phyloP scores from a whole-genome alignment of 2,888 invertebrate species.

The Panorpa germanica region DNA sequence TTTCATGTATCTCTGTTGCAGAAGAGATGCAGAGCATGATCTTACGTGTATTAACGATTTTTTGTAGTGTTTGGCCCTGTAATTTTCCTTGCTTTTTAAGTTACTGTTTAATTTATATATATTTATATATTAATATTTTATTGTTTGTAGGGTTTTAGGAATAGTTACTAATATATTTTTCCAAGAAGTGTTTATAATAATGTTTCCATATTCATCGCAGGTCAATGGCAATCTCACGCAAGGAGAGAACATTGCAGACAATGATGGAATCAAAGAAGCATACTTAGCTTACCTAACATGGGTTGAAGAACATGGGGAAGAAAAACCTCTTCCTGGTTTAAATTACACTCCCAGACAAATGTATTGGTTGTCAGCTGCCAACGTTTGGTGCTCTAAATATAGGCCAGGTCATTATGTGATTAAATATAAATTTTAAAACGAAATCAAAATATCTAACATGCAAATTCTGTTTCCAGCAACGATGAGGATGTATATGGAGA shows the following conservation, averaged over 20 bases:
- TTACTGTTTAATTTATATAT: no score
- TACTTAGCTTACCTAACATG: conserved; percentile 68
- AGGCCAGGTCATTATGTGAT: conserved; percentile 27
- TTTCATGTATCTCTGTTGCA: no score
- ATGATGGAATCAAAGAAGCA: conserved; percentile 82
- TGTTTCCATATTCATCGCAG: conserved; percentile 26
- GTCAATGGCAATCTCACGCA: conserved; percentile 82
- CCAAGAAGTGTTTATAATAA: conserved; percentile 25
- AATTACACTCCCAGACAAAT: conserved; percentile 47
- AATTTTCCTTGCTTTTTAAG: no score
- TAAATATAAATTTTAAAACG: conserved; percentile 1
- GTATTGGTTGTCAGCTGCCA: conserved; percentile 73
- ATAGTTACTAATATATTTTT: conserved; percentile 49
- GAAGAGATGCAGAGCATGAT: no score
- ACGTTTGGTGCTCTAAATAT: conserved; percentile 76
- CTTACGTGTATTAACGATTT: no score
- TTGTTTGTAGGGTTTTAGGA: no score
- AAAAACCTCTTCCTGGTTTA: conserved; percentile 51
- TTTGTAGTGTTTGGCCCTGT: no score
- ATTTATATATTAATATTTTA: no score
- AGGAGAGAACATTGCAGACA: conserved; percentile 91
- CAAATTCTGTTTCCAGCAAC: conserved; percentile 32
- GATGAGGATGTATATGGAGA: conserved; percentile 59
- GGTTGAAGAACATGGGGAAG: conserved; percentile 43
- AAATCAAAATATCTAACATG: no score